Evolutionary conservation across 2,113 vertebrate genomes (phyloP), one percentile per base, ranked within the genome.

Genomic region (Atrichornis clamosus): DNA sequence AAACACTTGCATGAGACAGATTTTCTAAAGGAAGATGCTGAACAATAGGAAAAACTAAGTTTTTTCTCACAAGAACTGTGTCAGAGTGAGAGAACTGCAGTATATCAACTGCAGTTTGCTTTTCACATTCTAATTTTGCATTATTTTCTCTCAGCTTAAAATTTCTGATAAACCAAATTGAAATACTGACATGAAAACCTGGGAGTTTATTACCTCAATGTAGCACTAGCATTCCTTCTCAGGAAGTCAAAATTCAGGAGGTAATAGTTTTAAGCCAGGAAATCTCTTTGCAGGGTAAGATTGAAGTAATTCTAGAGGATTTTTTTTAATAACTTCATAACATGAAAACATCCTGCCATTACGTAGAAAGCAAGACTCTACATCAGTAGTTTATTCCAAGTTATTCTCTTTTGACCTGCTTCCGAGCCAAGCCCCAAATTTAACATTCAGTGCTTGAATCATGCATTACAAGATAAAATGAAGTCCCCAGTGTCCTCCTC

Each of bases 361-460:
- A 70, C 5, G 0, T 52, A 84, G 85, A 88, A 91, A 88, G 50
- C 10, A 14, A 84, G 39, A 20, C 33, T 93, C 56, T 56, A 55
- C 44, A 77, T 70, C 87, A 95, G 63, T 55, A 73, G 30, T 59
- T 83, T 67, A 64, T 77, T 86, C 59, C 44, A 77, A 95, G 28
- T 62, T 72, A 81, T 46, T 97, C 30, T 91, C 56, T 88, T 95
- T 52, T 88, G 83, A 96, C 64, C 79, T 84, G 67, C 64, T 83
- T 83, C 60, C 27, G 33, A 90, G 72, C 56, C 79, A 96, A 95
- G 85, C 42, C 90, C 73, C 60, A 74, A 1, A 75, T 92, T 84
- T 89, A 84, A 81, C 15, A 4, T 91, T 89, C 44, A 33, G n/a
- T 37, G 8, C n/a, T 96, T 86, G 88, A 94, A 86, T 90, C 88